Evolutionary conservation across 2,888 invertebrate species (phyloP).

Genomic region (Branchellion lobata): DNA sequence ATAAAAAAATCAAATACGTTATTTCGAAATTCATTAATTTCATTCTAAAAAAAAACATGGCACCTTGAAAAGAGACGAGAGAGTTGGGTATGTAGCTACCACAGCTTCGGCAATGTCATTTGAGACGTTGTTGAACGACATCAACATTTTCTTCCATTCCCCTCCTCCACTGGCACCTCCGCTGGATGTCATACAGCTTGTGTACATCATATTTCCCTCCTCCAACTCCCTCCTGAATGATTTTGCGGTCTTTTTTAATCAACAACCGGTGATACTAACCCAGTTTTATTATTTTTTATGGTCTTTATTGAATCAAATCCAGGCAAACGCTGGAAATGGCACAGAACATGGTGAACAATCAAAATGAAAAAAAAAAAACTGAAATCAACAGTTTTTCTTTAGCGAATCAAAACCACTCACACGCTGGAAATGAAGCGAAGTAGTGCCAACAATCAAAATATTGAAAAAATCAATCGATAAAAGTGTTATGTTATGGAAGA

Average conservation of each 20-base stretch:
- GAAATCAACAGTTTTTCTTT: too few species aligned
- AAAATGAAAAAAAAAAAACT: too few species aligned
- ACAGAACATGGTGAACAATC: too few species aligned
- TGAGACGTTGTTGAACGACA: not conserved
- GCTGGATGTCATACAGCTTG: not conserved
- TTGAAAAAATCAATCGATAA: too few species aligned
- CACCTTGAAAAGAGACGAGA: not conserved
- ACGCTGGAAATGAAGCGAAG: too few species aligned
- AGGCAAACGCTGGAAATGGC: too few species aligned
- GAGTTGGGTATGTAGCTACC: not conserved
- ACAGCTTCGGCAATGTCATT: not conserved
- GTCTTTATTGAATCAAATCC: not conserved
- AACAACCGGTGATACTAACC: too few species aligned
- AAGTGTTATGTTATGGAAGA: too few species aligned
- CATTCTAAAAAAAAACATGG: not conserved
- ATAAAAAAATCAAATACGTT: not conserved
- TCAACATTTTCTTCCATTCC: not conserved
- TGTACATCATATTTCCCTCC: not conserved
- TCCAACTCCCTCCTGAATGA: not conserved
- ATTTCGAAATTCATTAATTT: not conserved
- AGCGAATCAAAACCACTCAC: too few species aligned
- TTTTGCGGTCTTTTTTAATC: not conserved
- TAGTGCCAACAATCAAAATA: too few species aligned
- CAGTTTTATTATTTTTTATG: too few species aligned
- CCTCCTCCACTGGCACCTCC: not conserved